These are phyloP conservation scores for Amia ocellicauda DNA, from an alignment of 2,113 vertebrate species.

Conservation along the genomic window DNA sequence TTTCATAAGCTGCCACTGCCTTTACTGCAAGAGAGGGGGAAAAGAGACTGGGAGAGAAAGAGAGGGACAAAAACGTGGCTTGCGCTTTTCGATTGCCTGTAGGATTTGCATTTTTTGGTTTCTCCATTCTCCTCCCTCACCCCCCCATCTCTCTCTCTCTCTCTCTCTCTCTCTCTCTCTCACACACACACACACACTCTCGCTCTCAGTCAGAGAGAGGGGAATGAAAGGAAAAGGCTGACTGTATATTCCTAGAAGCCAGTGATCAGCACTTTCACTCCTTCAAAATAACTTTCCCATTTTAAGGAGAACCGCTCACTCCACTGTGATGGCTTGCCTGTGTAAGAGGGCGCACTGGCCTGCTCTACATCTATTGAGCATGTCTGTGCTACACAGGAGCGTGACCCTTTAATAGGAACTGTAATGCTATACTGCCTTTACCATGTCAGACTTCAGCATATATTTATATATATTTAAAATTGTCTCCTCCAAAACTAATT, in stretches of 20 bases:
- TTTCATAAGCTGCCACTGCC: constrained; percentile 51
- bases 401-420: too few relatives aligned
- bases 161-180: constrained; percentile 37
- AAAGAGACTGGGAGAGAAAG: constrained; percentile 43
- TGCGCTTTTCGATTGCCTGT: constrained; percentile 22
- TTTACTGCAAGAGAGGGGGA: constrained; percentile 58
- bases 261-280: constrained; percentile 59
- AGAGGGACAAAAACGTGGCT: too few relatives aligned
- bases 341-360: too few relatives aligned
- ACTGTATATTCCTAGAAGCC: constrained; percentile 50
- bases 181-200: constrained; percentile 12
- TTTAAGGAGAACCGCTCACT: too few relatives aligned
- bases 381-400: too few relatives aligned
- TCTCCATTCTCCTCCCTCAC: constrained; percentile 25
- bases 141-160: constrained; percentile 19
- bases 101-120: constrained; percentile 58
- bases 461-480: too few relatives aligned
- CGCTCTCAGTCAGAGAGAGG: constrained; percentile 34
- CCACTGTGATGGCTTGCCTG: too few relatives aligned
- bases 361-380: too few relatives aligned
- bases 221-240: constrained; percentile 53
- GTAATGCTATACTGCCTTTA: too few relatives aligned
- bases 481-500: too few relatives aligned
- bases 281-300: too few relatives aligned
- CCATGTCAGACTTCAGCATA: too few relatives aligned